Percentiles rank a stretch among this genome's conserved stretches.
Conservation (phyloP, 2,888 invertebrate species). For the Gandaritis pyraliata region DNA sequence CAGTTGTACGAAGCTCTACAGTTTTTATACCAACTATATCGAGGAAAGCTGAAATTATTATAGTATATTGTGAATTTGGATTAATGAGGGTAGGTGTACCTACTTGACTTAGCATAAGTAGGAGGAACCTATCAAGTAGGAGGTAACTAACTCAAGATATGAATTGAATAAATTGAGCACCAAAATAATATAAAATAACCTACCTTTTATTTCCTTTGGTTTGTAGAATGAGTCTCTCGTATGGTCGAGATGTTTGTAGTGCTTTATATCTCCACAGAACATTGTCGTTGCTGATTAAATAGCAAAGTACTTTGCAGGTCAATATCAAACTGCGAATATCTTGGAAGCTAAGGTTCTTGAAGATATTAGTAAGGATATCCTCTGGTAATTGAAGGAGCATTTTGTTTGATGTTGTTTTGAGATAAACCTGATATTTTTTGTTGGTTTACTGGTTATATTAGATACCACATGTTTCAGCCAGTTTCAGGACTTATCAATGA, state of each 20-base stretch:
- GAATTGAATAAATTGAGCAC: too few relatives aligned
- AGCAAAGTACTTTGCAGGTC: slow-evolving; percentile 62
- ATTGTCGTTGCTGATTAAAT: slow-evolving; percentile 60
- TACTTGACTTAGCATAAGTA: too few relatives aligned
- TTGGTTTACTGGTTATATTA: too few relatives aligned
- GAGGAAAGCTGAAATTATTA: slow-evolving; percentile 13
- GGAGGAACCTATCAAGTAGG: too few relatives aligned
- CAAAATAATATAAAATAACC: too few relatives aligned
- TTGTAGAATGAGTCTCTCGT: slow-evolving; percentile 49
- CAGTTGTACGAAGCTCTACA: slow-evolving; percentile 71
- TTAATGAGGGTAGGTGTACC: too few relatives aligned
- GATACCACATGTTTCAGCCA: too few relatives aligned
- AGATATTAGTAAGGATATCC: slow-evolving; percentile 65
- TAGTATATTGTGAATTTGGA: too few relatives aligned
- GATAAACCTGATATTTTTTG: too few relatives aligned
- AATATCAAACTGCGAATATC: slow-evolving; percentile 69
- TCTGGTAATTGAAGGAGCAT: slow-evolving; percentile 55
- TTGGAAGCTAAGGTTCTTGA: slow-evolving; percentile 52
- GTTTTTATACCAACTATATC: slow-evolving; percentile 56
- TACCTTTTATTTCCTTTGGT: slow-evolving; percentile 49
- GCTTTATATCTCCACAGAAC: slow-evolving; percentile 60
- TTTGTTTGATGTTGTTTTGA: slow-evolving; percentile 29
- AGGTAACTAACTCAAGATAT: too few relatives aligned
- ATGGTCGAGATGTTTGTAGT: slow-evolving; percentile 8
- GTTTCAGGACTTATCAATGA: too few relatives aligned